Percentiles rank a stretch among this genome's conserved stretches.
Conservation (phyloP, 2,113 vertebrate genomes). For the Leptobrachium ailaonicum region DNA sequence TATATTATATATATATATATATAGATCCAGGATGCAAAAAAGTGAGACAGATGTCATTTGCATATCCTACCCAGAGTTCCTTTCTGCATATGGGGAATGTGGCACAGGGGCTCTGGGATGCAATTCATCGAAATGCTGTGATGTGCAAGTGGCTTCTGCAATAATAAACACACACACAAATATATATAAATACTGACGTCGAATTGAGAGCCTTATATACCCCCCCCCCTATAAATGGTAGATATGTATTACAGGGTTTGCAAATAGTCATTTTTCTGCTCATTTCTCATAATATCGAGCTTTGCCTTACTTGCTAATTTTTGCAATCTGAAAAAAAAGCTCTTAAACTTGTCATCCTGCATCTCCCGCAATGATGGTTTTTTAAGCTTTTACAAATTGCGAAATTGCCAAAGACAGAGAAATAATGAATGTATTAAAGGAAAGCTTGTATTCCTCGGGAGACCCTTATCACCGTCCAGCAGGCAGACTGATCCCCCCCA, state of each 20-base stretch:
- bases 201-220: no score
- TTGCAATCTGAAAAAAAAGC: constrained; percentile 47
- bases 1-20: background rate
- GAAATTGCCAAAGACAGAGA: constrained; percentile 60
- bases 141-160: no score
- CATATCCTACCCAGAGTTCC: no score
- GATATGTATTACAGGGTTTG: background rate
- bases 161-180: background rate
- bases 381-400: constrained; percentile 63
- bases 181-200: background rate
- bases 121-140: no score
- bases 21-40: no score
- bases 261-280: constrained; percentile 7
- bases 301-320: background rate
- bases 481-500: constrained; percentile 64
- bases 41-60: no score
- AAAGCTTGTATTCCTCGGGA: constrained; percentile 69
- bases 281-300: constrained; percentile 19
- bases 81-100: no score
- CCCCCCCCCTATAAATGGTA: no score
- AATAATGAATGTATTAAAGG: constrained; percentile 79
- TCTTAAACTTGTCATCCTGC: constrained; percentile 42
- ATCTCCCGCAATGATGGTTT: constrained; percentile 44
- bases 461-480: constrained; percentile 73
- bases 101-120: no score